These are phyloP conservation scores for Bombus confusus DNA, from an alignment of 1,140 invertebrate genomes.

Conservation along the genomic window DNA sequence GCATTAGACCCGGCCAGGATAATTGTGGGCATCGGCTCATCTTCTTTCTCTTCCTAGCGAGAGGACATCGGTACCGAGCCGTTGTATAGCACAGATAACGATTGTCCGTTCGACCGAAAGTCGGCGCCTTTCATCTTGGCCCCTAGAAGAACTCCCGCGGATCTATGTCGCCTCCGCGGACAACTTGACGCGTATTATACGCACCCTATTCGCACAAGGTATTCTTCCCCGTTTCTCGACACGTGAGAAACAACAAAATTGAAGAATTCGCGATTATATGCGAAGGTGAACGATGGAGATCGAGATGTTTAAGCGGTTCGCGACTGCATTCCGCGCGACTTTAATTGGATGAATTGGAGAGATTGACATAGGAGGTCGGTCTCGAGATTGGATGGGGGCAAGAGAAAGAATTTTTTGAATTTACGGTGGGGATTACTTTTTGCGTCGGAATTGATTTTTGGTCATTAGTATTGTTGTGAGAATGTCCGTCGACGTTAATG, in stretches of 20 bases:
- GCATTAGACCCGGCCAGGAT: slow-evolving; percentile 52
- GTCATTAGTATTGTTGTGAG: not conserved
- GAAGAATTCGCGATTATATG: not conserved
- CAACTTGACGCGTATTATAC: slow-evolving; percentile 16
- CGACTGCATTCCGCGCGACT: slow-evolving; percentile 4
- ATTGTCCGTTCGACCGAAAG: slow-evolving; percentile 62
- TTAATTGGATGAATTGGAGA: slow-evolving; percentile 22
- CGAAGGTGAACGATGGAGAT: not conserved
- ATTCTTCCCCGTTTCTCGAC: not conserved
- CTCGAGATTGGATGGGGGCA: not conserved
- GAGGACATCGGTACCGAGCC: slow-evolving; percentile 24
- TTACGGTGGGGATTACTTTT: not conserved
- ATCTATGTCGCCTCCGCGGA: slow-evolving; percentile 19
- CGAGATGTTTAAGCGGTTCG: slow-evolving; percentile 36
- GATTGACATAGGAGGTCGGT: not conserved
- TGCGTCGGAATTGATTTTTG: not conserved
- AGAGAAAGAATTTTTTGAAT: slow-evolving; percentile 5
- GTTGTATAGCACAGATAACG: slow-evolving; percentile 70
- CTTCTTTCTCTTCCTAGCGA: slow-evolving; percentile 44
- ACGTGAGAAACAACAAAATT: slow-evolving; percentile 21
- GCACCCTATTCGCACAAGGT: not conserved
- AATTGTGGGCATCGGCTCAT: slow-evolving; percentile 47
- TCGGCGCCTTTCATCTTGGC: slow-evolving; percentile 61
- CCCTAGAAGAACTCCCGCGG: slow-evolving; percentile 12
- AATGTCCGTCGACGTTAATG: not conserved